Evolutionary conservation across 2,888 invertebrate species (phyloP).

Genomic region (Pycnomerus fuliginosus): DNA sequence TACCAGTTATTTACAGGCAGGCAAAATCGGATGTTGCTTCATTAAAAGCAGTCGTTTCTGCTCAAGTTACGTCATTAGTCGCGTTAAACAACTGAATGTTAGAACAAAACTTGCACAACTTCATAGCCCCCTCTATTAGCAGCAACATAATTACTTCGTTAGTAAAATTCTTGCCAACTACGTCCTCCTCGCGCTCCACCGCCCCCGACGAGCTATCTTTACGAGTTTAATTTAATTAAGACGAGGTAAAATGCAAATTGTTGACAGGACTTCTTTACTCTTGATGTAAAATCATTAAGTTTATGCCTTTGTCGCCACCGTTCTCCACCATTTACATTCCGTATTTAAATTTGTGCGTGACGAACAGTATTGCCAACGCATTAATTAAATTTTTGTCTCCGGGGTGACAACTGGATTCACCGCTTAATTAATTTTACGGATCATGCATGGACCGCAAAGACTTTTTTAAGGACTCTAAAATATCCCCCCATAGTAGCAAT

Average conservation of each 20-base stretch:
- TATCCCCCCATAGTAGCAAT: too few species aligned
- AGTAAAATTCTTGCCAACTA: conserved; percentile 53
- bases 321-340: conserved; percentile 22
- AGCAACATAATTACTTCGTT: conserved; percentile 53
- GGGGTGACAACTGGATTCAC: not conserved
- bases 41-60: conserved; percentile 69
- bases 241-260: conserved; percentile 48
- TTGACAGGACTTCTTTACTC: conserved; percentile 45
- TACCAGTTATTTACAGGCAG: conserved; percentile 38
- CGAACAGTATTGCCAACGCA: conserved; percentile 25
- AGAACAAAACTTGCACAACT: conserved; percentile 49
- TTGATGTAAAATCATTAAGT: conserved; percentile 40
- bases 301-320: conserved; percentile 25
- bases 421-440: too few species aligned
- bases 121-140: conserved; percentile 47
- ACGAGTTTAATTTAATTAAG: conserved; percentile 52
- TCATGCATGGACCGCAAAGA: too few species aligned
- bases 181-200: conserved; percentile 30
- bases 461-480: too few species aligned
- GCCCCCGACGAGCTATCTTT: conserved; percentile 44
- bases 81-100: conserved; percentile 53
- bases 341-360: conserved; percentile 31
- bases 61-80: conserved; percentile 72
- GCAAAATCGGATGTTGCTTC: conserved; percentile 37
- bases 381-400: conserved; percentile 21